phyloP scores from a whole-genome alignment of 2,113 vertebrate species.

The Glaucidium brasilianum region DNA sequence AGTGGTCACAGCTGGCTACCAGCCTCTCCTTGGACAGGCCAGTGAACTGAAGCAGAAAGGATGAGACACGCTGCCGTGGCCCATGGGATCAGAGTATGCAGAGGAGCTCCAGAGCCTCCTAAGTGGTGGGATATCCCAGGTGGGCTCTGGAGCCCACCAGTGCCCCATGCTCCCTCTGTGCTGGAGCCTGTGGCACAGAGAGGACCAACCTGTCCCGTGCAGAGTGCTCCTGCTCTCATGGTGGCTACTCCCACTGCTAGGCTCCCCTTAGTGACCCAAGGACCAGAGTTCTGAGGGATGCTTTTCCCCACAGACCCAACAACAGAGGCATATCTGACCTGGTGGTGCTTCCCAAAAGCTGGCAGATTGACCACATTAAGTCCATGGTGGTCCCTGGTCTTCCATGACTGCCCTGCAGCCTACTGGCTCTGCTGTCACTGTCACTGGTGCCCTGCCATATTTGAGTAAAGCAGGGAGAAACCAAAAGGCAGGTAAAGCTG shows the following conservation, averaged over 20 bases:
- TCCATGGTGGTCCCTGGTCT: neutral
- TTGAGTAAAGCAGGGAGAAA: neutral
- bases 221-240: neutral
- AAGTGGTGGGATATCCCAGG: neutral
- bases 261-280: neutral
- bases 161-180: neutral
- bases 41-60: neutral
- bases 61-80: neutral
- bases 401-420: neutral
- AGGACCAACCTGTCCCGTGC: neutral
- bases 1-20: neutral
- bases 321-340: neutral
- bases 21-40: neutral
- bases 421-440: neutral
- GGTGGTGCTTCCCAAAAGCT: neutral
- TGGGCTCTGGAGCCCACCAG: neutral
- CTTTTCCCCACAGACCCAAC: neutral
- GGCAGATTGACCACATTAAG: neutral
- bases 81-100: neutral
- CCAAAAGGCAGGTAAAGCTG: neutral
- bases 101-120: neutral
- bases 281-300: neutral
- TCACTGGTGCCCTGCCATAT: no score
- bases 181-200: neutral
- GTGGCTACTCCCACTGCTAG: neutral